These are phyloP conservation scores for Oryzias dopingdopingensis DNA, from an alignment of 2,797 vertebrate species.

Conservation along the genomic window DNA sequence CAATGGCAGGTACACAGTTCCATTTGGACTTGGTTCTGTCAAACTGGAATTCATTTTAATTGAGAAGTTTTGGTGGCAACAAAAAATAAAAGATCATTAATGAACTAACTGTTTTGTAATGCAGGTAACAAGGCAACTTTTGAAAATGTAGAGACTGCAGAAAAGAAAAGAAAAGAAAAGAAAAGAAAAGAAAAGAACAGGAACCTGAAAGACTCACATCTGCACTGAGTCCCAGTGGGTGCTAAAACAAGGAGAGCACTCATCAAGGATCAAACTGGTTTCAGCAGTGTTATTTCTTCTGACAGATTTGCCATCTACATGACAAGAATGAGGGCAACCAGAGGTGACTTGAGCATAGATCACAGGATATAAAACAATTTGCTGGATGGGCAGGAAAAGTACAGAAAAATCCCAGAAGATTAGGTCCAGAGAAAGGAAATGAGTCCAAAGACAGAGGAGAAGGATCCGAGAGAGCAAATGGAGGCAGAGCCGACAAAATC, in stretches of 20 bases:
- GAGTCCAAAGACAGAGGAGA: slow-evolving; percentile 1
- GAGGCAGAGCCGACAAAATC: slow-evolving; percentile 14
- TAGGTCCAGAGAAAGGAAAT: slow-evolving; percentile 3
- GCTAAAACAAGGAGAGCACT: neutral
- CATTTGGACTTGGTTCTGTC: too few relatives aligned
- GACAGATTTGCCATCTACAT: slow-evolving; percentile 20
- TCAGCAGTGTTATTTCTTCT: slow-evolving; percentile 31
- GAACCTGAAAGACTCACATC: too few relatives aligned
- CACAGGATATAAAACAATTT: slow-evolving; percentile 33
- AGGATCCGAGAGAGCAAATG: slow-evolving; percentile 14
- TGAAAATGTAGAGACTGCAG: too few relatives aligned
- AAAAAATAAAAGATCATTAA: too few relatives aligned
- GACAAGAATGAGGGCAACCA: slow-evolving; percentile 11
- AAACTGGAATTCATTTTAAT: too few relatives aligned
- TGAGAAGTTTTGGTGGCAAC: too few relatives aligned
- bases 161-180: too few relatives aligned
- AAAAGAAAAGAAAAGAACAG: too few relatives aligned
- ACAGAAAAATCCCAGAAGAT: slow-evolving; percentile 11
- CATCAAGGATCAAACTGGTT: slow-evolving; percentile 2
- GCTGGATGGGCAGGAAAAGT: slow-evolving; percentile 7
- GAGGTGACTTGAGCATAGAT: slow-evolving; percentile 10
- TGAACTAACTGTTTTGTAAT: too few relatives aligned
- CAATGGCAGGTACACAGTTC: too few relatives aligned
- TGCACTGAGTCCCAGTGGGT: too few relatives aligned
- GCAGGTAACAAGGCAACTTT: too few relatives aligned